Evolutionary conservation across 2,888 invertebrate species (phyloP), one percentile per base, ranked within the genome.

Genomic region (Punctoribates punctum): DNA sequence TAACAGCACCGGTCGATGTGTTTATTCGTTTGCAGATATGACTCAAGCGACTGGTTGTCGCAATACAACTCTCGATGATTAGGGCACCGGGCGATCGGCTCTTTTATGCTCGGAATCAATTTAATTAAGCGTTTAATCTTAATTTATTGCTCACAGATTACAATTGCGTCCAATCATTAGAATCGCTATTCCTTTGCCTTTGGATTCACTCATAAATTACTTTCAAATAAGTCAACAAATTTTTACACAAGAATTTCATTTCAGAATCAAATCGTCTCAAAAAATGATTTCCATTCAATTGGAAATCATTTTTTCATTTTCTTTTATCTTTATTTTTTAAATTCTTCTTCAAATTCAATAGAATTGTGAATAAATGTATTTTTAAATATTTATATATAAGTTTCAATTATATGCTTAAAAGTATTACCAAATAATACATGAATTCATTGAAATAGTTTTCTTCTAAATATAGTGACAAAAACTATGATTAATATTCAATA

Each of bases 401-500:
- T 57, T 57, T 13, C 8, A 34, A 62, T 27, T 6, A 27, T 62
- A 20, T 42, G 8, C 2, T 34, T 34, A 65, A 65, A 65, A 34
- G 65, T 29, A n/a, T 65, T 27, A 65, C 65, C 65, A 70, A n/a
- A 70, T 70, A 42, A 34, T 62, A 34, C 38, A 42, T 38, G 23
- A 70, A 70, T 42, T 70, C 62, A 70, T 70, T 70, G 42, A 42
- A 23, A 70, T 42, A 20, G 8, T 70, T 46, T 42, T 27, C n/a
- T 65, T 1, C 48, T 72, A 72, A 72, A 72, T 72, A 72, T 34
- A 72, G 48, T 72, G 48, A 72, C 25, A 72, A 72, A 72, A 46
- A 48, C 46, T 48, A 48, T 72, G 46, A 72, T 72, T n/a, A 17
- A 67, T 67, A 38, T 11, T n/a, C 20, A 29, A 67, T 34, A 67